A percentile compares a stretch with the other conserved stretches of the same genome.
These are phyloP conservation scores for Myathropa florea DNA, from an alignment of 2,888 invertebrate genomes.

Conservation along the genomic window DNA sequence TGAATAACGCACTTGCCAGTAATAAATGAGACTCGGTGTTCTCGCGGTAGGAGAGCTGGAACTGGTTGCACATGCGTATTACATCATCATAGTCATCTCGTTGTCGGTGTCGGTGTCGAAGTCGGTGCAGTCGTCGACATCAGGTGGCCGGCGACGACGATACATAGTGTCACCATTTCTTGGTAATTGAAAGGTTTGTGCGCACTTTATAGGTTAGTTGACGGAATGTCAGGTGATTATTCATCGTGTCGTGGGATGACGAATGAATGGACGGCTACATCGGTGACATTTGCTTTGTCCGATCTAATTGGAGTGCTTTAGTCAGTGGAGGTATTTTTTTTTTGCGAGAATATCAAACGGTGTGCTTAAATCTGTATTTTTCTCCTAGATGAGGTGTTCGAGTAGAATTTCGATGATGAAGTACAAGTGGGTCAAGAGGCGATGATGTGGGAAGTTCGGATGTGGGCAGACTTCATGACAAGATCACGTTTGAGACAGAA, in stretches of 20 bases:
- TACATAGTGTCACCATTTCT: constrained; percentile 26
- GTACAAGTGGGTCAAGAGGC: too few relatives aligned
- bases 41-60: constrained; percentile 21
- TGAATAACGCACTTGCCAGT: constrained; percentile 59
- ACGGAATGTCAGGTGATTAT: constrained; percentile 43
- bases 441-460: too few relatives aligned
- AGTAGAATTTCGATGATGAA: too few relatives aligned
- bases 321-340: not conserved
- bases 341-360: too few relatives aligned
- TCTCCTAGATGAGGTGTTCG: too few relatives aligned
- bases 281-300: not conserved
- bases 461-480: too few relatives aligned
- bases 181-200: constrained; percentile 37
- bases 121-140: not conserved
- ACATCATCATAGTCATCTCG: constrained; percentile 47
- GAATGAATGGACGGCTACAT: not conserved
- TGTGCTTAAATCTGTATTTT: too few relatives aligned
- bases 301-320: not conserved
- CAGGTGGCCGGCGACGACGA: constrained; percentile 14
- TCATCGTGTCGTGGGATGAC: constrained; percentile 27
- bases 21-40: constrained; percentile 38
- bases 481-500: too few relatives aligned
- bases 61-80: constrained; percentile 59
- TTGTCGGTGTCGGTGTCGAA: too few relatives aligned
- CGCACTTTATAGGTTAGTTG: constrained; percentile 46